Percentiles rank a stretch among this genome's conserved stretches.
These are phyloP conservation scores for Agapornis roseicollis DNA, from an alignment of 2,113 vertebrate species.

Conservation along the genomic window DNA sequence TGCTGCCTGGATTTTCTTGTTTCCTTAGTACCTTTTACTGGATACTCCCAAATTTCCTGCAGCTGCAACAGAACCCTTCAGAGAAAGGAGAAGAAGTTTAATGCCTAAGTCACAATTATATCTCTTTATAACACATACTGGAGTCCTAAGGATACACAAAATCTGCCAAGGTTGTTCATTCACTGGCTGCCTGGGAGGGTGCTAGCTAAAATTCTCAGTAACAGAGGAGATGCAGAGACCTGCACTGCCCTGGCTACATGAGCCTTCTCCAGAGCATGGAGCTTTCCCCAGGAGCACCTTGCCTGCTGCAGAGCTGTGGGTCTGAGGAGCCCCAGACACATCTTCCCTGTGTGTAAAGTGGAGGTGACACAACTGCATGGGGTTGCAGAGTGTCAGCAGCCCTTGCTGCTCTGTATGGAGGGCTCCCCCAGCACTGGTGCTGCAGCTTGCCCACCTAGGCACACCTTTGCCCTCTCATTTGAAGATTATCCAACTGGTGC, in stretches of 20 bases:
- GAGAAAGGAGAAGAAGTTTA: not conserved
- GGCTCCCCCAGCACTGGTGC: not conserved
- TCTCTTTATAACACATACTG: not conserved
- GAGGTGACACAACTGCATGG: not conserved
- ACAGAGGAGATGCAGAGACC: not conserved
- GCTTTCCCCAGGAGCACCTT: not conserved
- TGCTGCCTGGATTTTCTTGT: not conserved
- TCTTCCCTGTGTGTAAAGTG: rapidly evolving
- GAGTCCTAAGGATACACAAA: not conserved
- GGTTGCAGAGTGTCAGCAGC: not conserved
- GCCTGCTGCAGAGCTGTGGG: not conserved
- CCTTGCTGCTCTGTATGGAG: not conserved
- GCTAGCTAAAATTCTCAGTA: not conserved
- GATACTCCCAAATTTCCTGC: not conserved
- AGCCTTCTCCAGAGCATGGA: not conserved
- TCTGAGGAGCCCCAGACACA: not conserved
- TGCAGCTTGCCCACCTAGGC: not conserved
- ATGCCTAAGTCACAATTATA: not conserved
- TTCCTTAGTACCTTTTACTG: not conserved
- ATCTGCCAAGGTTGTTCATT: not conserved
- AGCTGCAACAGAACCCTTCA: not conserved
- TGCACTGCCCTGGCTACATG: not conserved
- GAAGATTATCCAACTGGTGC: not conserved
- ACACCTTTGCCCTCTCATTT: not conserved
- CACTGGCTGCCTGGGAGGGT: not conserved